A percentile compares a stretch with the other conserved stretches of the same genome.
These are phyloP conservation scores for Alcedo atthis DNA, from an alignment of 2,797 vertebrate species.

Conservation along the genomic window DNA sequence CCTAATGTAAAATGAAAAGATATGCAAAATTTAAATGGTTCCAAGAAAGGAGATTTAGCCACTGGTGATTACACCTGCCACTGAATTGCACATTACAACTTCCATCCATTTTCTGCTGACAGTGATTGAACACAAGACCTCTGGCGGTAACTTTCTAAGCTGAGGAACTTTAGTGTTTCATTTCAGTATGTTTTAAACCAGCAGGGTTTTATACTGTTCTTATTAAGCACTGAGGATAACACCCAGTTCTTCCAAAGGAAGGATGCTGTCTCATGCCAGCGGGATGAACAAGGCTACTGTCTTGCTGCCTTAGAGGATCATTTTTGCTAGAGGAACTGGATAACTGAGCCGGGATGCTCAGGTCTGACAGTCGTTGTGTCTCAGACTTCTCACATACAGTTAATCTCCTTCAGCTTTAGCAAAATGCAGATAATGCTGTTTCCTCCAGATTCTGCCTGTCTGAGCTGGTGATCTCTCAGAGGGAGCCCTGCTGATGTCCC, in stretches of 20 bases:
- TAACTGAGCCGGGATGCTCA: background rate
- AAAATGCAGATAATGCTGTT: background rate
- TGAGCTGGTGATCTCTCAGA: background rate
- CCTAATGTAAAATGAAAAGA: background rate
- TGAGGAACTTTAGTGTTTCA: background rate
- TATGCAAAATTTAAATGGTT: slow-evolving; percentile 7
- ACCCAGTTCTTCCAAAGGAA: background rate
- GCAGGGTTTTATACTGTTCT: background rate
- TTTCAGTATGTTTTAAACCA: background rate
- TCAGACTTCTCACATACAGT: background rate
- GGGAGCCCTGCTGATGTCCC: background rate
- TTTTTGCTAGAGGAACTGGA: background rate
- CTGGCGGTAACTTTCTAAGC: background rate
- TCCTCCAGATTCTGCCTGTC: background rate
- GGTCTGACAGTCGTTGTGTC: background rate
- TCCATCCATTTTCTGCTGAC: slow-evolving; percentile 25
- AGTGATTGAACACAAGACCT: background rate
- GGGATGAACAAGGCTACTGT: background rate
- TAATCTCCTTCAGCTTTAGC: slow-evolving; percentile 14
- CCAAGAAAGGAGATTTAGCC: background rate
- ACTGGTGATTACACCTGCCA: slow-evolving; percentile 20
- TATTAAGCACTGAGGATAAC: background rate
- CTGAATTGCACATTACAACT: slow-evolving; percentile 13
- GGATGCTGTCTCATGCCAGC: background rate
- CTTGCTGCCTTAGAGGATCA: background rate